Base-by-base conservation (phyloP, 1,140 invertebrate genomes). In the Bombus pascuorum region DNA sequence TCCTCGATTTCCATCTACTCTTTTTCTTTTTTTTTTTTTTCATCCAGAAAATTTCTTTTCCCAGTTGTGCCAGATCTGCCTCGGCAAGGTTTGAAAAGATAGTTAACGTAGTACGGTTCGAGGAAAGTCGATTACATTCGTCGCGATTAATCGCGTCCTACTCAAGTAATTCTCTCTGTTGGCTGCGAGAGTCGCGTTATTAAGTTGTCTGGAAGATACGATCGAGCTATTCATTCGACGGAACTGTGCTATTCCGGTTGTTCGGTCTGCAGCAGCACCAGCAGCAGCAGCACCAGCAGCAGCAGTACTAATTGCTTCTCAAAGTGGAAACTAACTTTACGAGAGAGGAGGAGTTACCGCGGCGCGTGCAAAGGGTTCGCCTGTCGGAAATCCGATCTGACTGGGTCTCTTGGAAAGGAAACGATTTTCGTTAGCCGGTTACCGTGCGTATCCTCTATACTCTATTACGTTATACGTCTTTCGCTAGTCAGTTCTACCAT, bases 171-270 rank as follows among this genome's bases (percentile, higher is more conserved):
- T 37, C 18, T 34, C 25, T 18, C 34, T 32, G 34, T 25, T 47
- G n/a, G 66, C n/a, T 34, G 44, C 28, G 37, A 53, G n/a, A 53
- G 66, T 83, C 70, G 79, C 85, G 89, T 89, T 89, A 53, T n/a
- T 83, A 91, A 94, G 92, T 93, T 93, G 84, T 79, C 85, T 71
- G 32, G 71, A 85, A 92, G 92, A 91, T 93, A 85, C 92, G 89
- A 93, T 93, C 92, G 91, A 91, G 86, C 92, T 86, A 93, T 94
- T 94, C 93, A 94, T 87, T 91, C 81, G 82, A 57, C 84, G 87
- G 73, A 91, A 91, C 87, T 87, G 81, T 80, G 25, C 66, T 28
- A 78, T 91, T 90, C 90, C 86, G 62, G 79, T 76, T 88, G 76
- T 86, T 78, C 62, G 73, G 28, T 88, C 87, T 86, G 76, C 5